These are phyloP conservation scores for Strix aluco DNA, from an alignment of 2,113 vertebrate genomes.

Conservation along the genomic window DNA sequence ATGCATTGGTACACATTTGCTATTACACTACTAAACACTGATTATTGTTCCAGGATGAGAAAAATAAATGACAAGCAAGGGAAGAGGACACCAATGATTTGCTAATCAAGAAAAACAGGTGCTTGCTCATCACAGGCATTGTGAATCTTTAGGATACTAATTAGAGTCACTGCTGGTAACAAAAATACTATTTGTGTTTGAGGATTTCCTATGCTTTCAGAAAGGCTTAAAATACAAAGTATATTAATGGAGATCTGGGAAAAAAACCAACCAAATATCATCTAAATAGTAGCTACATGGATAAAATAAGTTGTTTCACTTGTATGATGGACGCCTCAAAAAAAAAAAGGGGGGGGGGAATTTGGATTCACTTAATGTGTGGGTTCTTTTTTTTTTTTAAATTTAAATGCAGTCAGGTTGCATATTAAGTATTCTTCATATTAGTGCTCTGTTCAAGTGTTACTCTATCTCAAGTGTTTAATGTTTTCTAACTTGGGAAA, in stretches of 20 bases:
- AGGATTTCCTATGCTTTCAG: background rate
- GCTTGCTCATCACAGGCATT: background rate
- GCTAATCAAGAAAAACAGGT: background rate
- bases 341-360: background rate
- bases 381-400: background rate
- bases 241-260: background rate
- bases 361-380: background rate
- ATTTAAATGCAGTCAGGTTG: background rate
- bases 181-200: background rate
- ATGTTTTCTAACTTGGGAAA: background rate
- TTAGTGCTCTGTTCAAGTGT: background rate
- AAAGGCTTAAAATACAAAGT: background rate
- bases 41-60: background rate
- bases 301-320: background rate
- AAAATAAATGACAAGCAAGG: background rate
- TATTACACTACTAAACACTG: background rate
- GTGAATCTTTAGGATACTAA: background rate
- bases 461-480: background rate
- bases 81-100: background rate
- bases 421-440: background rate
- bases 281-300: background rate
- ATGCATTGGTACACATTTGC: background rate
- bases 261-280: background rate
- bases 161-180: background rate
- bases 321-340: background rate